Percentiles rank a stretch among this genome's conserved stretches.
phyloP scores from a whole-genome alignment of 2,113 vertebrate species.

The Vulpes vulpes region DNA sequence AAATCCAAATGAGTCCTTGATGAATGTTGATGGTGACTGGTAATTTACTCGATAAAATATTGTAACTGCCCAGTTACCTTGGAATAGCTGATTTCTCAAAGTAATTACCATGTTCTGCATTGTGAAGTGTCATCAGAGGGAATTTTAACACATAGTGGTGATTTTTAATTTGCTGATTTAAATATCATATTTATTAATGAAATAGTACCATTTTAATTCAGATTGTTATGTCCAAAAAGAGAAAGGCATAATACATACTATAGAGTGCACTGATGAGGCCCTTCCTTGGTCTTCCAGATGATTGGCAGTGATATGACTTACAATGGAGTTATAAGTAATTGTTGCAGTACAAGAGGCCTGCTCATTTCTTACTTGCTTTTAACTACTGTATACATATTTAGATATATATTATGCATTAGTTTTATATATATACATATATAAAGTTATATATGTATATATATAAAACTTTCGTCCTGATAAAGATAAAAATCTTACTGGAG shows the following conservation, averaged over 20 bases:
- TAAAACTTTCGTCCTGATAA: not conserved
- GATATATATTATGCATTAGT: too few relatives aligned
- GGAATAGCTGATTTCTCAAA: slow-evolving; percentile 71
- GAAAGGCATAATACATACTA: not conserved
- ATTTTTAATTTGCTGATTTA: slow-evolving; percentile 70
- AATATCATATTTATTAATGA: slow-evolving; percentile 66
- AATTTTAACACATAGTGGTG: slow-evolving; percentile 46
- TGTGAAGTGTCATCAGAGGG: slow-evolving; percentile 31
- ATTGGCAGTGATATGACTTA: not conserved
- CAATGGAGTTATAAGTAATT: not conserved
- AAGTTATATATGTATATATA: not conserved
- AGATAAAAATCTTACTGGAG: not conserved
- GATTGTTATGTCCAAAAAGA: slow-evolving; percentile 29
- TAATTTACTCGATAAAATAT: slow-evolving; percentile 81
- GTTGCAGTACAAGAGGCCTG: not conserved
- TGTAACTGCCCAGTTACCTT: slow-evolving; percentile 76
- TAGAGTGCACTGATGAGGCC: not conserved
- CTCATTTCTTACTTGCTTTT: slow-evolving; percentile 11
- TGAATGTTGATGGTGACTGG: slow-evolving; percentile 74
- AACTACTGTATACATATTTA: not conserved
- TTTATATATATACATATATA: too few relatives aligned
- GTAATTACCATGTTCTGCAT: slow-evolving; percentile 63
- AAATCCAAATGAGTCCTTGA: slow-evolving; percentile 79
- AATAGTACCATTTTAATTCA: slow-evolving; percentile 59
- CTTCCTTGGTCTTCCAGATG: not conserved